Evolutionary conservation across 2,113 vertebrate genomes (phyloP), one percentile per base, ranked within the genome.

Genomic region (Crotalus helleri): DNA sequence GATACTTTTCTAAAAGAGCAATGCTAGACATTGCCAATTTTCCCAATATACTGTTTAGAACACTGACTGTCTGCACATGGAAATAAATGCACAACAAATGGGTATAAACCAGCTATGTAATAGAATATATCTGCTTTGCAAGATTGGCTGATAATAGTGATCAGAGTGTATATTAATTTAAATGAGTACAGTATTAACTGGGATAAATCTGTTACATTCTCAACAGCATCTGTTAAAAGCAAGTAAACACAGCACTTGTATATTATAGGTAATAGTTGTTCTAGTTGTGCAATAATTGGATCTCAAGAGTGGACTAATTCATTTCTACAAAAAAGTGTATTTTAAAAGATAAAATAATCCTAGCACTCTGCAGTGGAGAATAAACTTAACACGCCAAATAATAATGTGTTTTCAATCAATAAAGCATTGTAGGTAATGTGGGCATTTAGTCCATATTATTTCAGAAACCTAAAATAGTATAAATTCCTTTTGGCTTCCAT

Each of bases 231-330:
- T 46, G 26, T 91, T 88, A 44, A 64, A 61, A 59, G 0, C 23
- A 91, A 90, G 58, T 91, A 92, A 90, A 53, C 33, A 44, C 33
- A 55, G 39, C 90, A 87, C 61, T 87, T 91, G 93, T 92, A 93
- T 92, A 93, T 94, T 93, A 44, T 85, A 88, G 21, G 12, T 29
- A 89, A 88, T 94, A 95, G 53, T 53, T 87, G 95, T 93, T 92
- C 85, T 93, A 94, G 92, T 69, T 49, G 39, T 26, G 39, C 69
- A 94, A 91, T 94, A 90, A 55, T 74, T 96, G 94, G 93, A 95
- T 93, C 92, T 58, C 0, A 92, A 69, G 29, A 81, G n/a, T 53
- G 21, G 1, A 23, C 23, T 4, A 17, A 12, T 51, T 15, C 49
- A 21, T 74, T 53, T 53, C 39, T 74, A 74, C 1, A 54, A 51